These are phyloP conservation scores for Cremastinae sp. DNA, from an alignment of 2,888 invertebrate genomes.

Conservation along the genomic window DNA sequence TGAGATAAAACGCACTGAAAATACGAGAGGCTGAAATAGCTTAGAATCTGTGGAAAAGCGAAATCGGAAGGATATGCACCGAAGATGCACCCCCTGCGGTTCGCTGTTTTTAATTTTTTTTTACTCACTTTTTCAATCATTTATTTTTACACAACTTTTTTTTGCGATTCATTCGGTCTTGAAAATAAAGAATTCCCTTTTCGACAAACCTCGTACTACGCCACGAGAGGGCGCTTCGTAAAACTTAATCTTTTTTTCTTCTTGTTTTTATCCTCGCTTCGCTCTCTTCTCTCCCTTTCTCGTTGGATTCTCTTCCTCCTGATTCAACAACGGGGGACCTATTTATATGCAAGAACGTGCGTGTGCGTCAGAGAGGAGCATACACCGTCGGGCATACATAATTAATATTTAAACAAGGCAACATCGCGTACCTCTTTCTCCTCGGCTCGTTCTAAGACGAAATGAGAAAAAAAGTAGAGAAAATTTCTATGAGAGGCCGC, in stretches of 20 bases:
- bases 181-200: slow-evolving; percentile 24
- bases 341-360: slow-evolving; percentile 71
- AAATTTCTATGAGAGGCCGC: no score
- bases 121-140: no score
- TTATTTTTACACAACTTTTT: no score
- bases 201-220: slow-evolving; percentile 18
- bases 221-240: slow-evolving; percentile 51
- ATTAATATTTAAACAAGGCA: slow-evolving; percentile 77
- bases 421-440: slow-evolving; percentile 39
- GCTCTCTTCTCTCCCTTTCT: slow-evolving; percentile 9
- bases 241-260: slow-evolving; percentile 45
- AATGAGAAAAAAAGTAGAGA: no score
- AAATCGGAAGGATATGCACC: slow-evolving; percentile 39
- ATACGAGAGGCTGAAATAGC: slow-evolving; percentile 15
- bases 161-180: neutral
- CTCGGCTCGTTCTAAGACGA: slow-evolving; percentile 13
- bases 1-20: slow-evolving; percentile 20
- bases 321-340: slow-evolving; percentile 53
- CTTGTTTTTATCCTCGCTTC: slow-evolving; percentile 4
- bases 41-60: slow-evolving; percentile 39
- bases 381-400: slow-evolving; percentile 76
- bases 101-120: no score
- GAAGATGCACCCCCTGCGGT: slow-evolving; percentile 20
- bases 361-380: slow-evolving; percentile 67
- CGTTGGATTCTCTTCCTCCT: neutral